Percentiles rank a stretch among this genome's conserved stretches.
phyloP scores from a whole-genome alignment of 2,797 vertebrate genomes.

The Gallirallus australis region DNA sequence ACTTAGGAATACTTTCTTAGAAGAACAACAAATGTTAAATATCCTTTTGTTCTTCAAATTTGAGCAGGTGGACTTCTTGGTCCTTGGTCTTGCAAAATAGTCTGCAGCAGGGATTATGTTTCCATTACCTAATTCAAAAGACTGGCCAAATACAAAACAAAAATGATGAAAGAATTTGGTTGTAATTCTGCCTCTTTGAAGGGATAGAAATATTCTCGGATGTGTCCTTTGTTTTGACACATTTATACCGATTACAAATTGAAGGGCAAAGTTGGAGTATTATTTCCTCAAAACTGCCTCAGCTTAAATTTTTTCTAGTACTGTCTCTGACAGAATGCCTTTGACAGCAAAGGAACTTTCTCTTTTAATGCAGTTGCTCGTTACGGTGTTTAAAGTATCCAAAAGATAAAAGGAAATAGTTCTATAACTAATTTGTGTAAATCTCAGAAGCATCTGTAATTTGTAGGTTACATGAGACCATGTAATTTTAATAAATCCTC shows the following conservation, averaged over 20 bases:
- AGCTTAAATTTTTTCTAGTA: background rate
- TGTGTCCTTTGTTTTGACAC: conserved; percentile 49
- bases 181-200: conserved; percentile 51
- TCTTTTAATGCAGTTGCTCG: background rate
- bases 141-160: conserved; percentile 55
- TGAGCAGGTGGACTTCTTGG: conserved; percentile 5
- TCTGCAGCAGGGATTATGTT: conserved; percentile 55
- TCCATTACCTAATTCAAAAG: conserved; percentile 74
- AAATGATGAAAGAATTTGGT: conserved; percentile 17
- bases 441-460: background rate
- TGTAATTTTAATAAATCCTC: background rate
- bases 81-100: conserved; percentile 34
- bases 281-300: background rate
- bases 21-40: background rate
- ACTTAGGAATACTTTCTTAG: background rate
- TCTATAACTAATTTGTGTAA: background rate
- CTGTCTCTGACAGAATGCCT: background rate
- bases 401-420: conserved; percentile 1
- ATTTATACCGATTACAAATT: background rate
- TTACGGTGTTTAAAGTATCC: conserved; percentile 3
- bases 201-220: conserved; percentile 61
- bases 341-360: background rate
- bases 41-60: background rate
- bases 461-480: background rate
- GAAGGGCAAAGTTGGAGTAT: background rate